These are phyloP conservation scores for Wiebesia pumilae DNA, from an alignment of 1,140 invertebrate genomes.

Conservation along the genomic window DNA sequence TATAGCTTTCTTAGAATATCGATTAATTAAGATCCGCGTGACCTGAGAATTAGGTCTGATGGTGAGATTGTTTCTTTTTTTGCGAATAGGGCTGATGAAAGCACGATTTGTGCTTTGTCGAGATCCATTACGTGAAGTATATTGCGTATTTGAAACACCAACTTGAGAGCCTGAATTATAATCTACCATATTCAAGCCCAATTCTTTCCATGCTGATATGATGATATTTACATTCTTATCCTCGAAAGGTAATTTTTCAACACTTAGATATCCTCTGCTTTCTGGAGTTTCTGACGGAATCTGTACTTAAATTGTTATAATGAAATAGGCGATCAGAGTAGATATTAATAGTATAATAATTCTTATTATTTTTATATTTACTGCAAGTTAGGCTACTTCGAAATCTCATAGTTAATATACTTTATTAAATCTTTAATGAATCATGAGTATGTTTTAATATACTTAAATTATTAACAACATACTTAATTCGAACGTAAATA, in stretches of 20 bases:
- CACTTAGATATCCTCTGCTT: slow-evolving; percentile 17
- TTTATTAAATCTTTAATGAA: too few species aligned
- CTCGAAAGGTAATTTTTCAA: slow-evolving; percentile 41
- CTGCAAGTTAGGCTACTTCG: too few species aligned
- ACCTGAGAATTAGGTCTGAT: slow-evolving; percentile 19
- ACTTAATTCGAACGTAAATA: too few species aligned
- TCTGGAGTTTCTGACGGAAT: slow-evolving; percentile 41
- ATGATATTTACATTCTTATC: slow-evolving; percentile 44
- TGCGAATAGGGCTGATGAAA: slow-evolving; percentile 43
- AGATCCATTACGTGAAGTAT: neutral
- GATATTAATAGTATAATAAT: too few species aligned
- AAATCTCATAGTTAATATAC: too few species aligned
- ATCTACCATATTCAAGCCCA: slow-evolving; percentile 20
- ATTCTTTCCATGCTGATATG: slow-evolving; percentile 39
- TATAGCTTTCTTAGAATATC: slow-evolving; percentile 3
- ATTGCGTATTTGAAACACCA: slow-evolving; percentile 11
- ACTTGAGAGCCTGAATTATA: slow-evolving; percentile 36
- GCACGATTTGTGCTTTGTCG: slow-evolving; percentile 41
- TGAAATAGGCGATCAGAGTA: too few species aligned
- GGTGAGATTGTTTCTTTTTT: slow-evolving; percentile 8
- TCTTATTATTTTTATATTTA: too few species aligned
- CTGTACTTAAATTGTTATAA: slow-evolving; percentile 29
- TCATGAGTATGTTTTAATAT: too few species aligned
- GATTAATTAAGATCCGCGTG: slow-evolving; percentile 32
- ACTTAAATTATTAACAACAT: too few species aligned